A percentile compares a stretch with the other conserved stretches of the same genome.
phyloP scores from a whole-genome alignment of 2,113 vertebrate species.

The Regulus satrapa region DNA sequence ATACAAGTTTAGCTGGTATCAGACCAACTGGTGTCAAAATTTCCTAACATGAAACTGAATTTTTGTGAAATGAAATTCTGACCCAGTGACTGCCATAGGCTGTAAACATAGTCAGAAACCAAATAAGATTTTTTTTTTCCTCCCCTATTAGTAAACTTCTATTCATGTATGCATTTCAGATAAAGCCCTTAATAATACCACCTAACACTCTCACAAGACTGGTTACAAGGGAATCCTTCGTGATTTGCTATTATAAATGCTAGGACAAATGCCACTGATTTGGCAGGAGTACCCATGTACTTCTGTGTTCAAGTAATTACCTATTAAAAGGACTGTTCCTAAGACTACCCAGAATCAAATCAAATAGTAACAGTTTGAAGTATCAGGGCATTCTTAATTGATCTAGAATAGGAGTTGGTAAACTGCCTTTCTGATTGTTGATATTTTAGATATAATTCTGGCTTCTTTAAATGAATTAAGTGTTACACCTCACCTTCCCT shows the following conservation, averaged over 20 bases:
- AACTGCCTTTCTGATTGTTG: background rate
- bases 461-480: background rate
- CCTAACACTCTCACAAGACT: background rate
- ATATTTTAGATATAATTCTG: background rate
- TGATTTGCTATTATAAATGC: background rate
- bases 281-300: background rate
- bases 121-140: background rate
- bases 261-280: background rate
- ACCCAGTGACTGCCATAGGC: background rate
- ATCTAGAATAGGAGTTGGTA: background rate
- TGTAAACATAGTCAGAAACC: background rate
- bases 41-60: background rate
- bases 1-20: background rate
- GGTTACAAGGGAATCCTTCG: background rate
- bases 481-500: background rate
- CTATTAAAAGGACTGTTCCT: background rate
- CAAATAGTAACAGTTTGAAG: background rate
- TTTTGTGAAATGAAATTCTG: background rate
- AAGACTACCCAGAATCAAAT: background rate
- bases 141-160: background rate
- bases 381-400: background rate
- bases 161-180: background rate
- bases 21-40: background rate
- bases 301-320: background rate
- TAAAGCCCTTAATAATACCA: background rate